Evolutionary conservation across 35 echinoderm and acorn worm genomes (phyloP).

Genomic region (Apostichopus parvimensis): DNA sequence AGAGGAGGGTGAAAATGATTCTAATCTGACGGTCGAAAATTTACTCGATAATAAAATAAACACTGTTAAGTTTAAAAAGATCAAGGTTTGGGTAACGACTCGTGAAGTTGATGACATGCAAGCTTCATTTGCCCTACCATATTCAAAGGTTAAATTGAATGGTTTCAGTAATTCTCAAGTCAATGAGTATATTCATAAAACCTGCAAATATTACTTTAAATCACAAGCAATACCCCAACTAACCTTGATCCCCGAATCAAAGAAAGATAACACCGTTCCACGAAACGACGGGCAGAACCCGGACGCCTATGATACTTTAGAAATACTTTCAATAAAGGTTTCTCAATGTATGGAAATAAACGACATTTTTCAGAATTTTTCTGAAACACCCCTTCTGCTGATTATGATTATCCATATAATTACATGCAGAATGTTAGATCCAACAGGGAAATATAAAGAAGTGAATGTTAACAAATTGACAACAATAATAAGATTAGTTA

Average conservation of each 20-base stretch:
- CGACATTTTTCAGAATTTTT: background rate
- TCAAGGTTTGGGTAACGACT: constrained; percentile 27
- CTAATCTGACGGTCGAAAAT: background rate
- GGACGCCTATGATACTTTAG: background rate
- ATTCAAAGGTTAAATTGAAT: background rate
- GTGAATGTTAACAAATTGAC: constrained; percentile 15
- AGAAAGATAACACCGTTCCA: background rate
- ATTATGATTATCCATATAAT: constrained; percentile 47
- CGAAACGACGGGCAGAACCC: background rate
- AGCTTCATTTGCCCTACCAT: background rate
- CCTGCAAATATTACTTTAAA: constrained; percentile 10
- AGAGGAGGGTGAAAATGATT: no score
- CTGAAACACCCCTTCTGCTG: constrained; percentile 7
- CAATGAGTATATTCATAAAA: background rate
- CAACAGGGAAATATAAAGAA: background rate
- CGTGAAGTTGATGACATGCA: constrained; percentile 42
- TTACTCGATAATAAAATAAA: background rate
- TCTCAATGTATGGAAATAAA: background rate
- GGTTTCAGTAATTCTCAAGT: background rate
- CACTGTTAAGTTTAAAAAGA: background rate
- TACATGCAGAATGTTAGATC: background rate
- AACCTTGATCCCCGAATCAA: background rate
- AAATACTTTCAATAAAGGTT: background rate
- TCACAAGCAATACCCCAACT: background rate
- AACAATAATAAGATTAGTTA: background rate